These are phyloP conservation scores for Sinosuthora webbiana DNA, from an alignment of 2,113 vertebrate species.

Conservation along the genomic window DNA sequence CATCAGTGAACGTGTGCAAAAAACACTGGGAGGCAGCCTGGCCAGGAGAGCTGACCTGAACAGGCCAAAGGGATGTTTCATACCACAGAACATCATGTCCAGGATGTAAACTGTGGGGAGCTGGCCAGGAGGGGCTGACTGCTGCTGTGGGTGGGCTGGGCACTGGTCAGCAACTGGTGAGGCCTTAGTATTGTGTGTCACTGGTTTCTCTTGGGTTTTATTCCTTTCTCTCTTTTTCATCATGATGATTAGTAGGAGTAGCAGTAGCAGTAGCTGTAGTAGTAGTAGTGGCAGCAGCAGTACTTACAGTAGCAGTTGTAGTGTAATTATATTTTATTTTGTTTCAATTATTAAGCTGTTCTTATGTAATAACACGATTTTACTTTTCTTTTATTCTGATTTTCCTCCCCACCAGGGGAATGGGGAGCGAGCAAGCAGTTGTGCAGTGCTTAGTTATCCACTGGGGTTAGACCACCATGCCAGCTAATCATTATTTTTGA, in stretches of 20 bases:
- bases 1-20: accelerated
- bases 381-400: neutral
- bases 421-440: accelerated
- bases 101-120: neutral
- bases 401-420: neutral
- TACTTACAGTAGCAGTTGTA: neutral
- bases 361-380: neutral
- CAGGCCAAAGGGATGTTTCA: neutral
- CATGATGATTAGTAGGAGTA: neutral
- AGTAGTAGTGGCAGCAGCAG: neutral
- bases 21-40: neutral
- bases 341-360: neutral
- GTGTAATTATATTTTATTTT: neutral
- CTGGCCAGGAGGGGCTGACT: neutral
- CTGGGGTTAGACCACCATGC: neutral
- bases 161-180: neutral
- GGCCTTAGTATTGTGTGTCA: neutral
- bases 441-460: neutral
- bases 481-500: neutral
- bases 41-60: neutral
- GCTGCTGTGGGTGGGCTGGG: neutral
- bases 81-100: neutral
- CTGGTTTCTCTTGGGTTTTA: neutral
- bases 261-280: neutral
- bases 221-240: neutral